Conservation (phyloP, 2,113 vertebrate species). For the Mustela nigripes region DNA sequence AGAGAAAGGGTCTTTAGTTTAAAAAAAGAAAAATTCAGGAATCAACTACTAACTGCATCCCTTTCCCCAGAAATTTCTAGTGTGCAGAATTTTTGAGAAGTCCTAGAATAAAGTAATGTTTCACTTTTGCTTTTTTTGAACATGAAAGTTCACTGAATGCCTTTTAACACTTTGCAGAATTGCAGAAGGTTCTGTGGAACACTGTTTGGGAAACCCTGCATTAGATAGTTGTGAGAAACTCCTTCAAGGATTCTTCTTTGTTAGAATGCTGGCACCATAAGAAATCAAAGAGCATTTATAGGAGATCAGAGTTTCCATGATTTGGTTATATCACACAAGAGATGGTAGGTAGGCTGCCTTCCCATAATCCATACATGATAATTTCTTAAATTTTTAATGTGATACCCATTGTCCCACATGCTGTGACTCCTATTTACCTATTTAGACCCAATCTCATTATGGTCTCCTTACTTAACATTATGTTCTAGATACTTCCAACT, state of each 20-base stretch:
- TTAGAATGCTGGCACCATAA: neutral
- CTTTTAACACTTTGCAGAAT: constrained; percentile 19
- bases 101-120: neutral
- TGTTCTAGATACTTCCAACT: neutral
- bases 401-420: too few species aligned
- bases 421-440: neutral
- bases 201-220: neutral
- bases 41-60: neutral
- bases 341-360: neutral
- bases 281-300: neutral
- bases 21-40: neutral
- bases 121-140: neutral
- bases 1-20: neutral
- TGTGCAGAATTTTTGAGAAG: neutral
- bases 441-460: neutral
- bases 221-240: neutral
- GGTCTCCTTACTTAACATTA: neutral
- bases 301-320: neutral
- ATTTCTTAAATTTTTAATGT: neutral
- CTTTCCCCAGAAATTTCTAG: neutral
- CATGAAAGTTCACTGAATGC: neutral
- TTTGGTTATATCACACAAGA: neutral
- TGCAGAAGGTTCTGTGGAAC: neutral
- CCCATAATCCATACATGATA: neutral
- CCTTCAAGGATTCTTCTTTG: neutral